Conservation (phyloP, 2,113 vertebrate genomes). For the Thalassoma bifasciatum region DNA sequence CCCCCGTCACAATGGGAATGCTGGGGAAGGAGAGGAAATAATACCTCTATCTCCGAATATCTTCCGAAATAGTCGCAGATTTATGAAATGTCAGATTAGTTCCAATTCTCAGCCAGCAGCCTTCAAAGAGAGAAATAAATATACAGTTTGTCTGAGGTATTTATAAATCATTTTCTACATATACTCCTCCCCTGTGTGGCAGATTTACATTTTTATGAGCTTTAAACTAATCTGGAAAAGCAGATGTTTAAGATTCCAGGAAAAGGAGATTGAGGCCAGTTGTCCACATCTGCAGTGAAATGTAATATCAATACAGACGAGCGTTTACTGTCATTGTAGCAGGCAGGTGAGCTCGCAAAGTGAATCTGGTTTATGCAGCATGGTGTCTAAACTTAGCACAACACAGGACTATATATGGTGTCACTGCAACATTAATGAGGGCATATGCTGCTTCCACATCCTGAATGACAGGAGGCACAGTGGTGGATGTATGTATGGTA, state of each 20-base stretch:
- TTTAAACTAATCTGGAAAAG: conserved; percentile 65
- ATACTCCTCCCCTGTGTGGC: conserved; percentile 47
- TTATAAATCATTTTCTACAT: conserved; percentile 63
- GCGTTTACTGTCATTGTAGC: conserved; percentile 25
- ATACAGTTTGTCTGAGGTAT: conserved; percentile 58
- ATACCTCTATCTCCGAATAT: conserved; percentile 59
- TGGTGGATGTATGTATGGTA: background rate
- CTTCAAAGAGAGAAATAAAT: conserved; percentile 68
- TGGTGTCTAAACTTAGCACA: conserved; percentile 15
- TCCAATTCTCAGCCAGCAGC: conserved; percentile 54
- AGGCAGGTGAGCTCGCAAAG: conserved; percentile 15
- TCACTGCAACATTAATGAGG: conserved; percentile 17
- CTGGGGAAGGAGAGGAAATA: conserved; percentile 57
- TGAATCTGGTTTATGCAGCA: conserved; percentile 7
- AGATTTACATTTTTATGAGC: conserved; percentile 79
- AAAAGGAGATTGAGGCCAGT: conserved; percentile 52
- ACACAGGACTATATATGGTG: background rate
- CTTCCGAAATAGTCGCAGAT: conserved; percentile 61
- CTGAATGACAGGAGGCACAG: background rate
- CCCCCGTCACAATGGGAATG: conserved; percentile 28
- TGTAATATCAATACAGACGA: conserved; percentile 43
- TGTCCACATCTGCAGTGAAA: conserved; percentile 33
- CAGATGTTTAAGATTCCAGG: conserved; percentile 51
- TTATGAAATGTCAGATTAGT: conserved; percentile 72
- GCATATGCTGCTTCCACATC: background rate